Evolutionary conservation across 2,113 vertebrate species (phyloP).

Genomic region (Recurvirostra avosetta): DNA sequence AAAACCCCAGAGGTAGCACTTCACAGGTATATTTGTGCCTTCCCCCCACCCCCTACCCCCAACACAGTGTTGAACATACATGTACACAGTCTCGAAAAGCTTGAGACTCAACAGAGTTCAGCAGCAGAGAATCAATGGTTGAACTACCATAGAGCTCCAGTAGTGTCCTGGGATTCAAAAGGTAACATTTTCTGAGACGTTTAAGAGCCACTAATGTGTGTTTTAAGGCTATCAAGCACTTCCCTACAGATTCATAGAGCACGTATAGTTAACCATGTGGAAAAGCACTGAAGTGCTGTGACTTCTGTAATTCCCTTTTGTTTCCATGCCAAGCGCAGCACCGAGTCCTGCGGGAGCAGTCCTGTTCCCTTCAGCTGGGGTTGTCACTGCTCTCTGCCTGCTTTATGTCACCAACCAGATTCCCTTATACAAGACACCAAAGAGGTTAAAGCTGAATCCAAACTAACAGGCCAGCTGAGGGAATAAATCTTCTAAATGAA

Average conservation of each 20-base stretch:
- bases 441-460: background rate
- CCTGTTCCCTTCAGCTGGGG: background rate
- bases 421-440: background rate
- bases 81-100: background rate
- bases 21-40: background rate
- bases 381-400: background rate
- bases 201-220: background rate
- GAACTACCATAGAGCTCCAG: background rate
- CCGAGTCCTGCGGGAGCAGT: background rate
- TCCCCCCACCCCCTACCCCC: accelerated
- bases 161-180: background rate
- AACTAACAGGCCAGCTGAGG: background rate
- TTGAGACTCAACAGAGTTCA: background rate
- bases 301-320: background rate
- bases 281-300: background rate
- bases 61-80: background rate
- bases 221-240: background rate
- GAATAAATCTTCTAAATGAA: background rate
- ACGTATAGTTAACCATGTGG: background rate
- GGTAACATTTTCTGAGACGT: background rate
- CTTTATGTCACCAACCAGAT: background rate
- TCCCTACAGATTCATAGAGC: background rate
- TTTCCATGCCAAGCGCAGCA: background rate
- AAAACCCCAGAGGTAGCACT: background rate
- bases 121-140: background rate